A percentile compares a stretch with the other conserved stretches of the same genome.
Conservation (phyloP, 92 coral and sea anemone genomes). For the Epizoanthus illoricatus region DNA sequence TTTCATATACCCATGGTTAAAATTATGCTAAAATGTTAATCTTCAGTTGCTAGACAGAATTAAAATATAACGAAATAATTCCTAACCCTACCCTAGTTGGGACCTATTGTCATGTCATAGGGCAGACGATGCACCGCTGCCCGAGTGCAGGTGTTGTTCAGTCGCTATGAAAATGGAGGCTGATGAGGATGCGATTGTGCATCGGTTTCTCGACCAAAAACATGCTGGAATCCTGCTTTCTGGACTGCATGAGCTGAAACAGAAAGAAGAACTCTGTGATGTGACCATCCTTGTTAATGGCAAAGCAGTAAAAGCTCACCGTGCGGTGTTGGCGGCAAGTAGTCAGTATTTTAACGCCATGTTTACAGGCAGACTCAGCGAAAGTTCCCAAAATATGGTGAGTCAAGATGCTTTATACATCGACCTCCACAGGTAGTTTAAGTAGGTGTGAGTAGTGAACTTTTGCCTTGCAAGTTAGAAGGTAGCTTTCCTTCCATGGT, state of each 20-base stretch:
- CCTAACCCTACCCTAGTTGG: background rate
- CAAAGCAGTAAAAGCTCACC: slow-evolving; percentile 73
- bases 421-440: background rate
- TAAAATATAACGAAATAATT: background rate
- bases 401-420: slow-evolving; percentile 18
- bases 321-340: slow-evolving; percentile 89
- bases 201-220: slow-evolving; percentile 68
- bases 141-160: slow-evolving; percentile 52
- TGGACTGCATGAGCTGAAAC: slow-evolving; percentile 75
- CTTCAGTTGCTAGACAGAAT: background rate
- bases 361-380: slow-evolving; percentile 89
- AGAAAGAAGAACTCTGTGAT: slow-evolving; percentile 93
- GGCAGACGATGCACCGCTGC: slow-evolving; percentile 66
- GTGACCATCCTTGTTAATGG: slow-evolving; percentile 76
- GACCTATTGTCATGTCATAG: background rate
- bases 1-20: no score
- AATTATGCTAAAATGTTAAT: no score
- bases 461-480: no score
- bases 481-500: no score
- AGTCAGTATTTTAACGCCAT: slow-evolving; percentile 95
- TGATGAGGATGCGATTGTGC: slow-evolving; percentile 51
- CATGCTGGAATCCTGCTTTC: slow-evolving; percentile 78
- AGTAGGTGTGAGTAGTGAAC: background rate
- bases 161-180: slow-evolving; percentile 54
- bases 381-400: slow-evolving; percentile 78